Percentiles rank a stretch among this genome's conserved stretches.
Conservation (phyloP, 37 sponge, comb jelly and placozoan genomes). For the Ianthella basta region DNA sequence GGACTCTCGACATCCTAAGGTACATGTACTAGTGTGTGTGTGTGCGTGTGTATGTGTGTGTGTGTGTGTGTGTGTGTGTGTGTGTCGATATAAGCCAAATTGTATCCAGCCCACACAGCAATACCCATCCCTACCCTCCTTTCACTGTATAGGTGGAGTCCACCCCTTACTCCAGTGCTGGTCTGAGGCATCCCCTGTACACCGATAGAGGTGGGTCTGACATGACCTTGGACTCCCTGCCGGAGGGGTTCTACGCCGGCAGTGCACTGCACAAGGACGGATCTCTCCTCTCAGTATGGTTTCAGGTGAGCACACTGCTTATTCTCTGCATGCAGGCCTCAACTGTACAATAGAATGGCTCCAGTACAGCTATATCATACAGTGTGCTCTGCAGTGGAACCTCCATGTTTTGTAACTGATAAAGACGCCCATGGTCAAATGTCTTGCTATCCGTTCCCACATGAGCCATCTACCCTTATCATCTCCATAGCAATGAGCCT, state of each 20-base stretch:
- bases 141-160: not conserved
- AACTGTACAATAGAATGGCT: not conserved
- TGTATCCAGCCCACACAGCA: too few species aligned
- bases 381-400: too few species aligned
- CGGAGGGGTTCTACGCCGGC: constrained; percentile 78
- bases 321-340: too few species aligned
- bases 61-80: constrained; percentile 27
- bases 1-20: not conserved
- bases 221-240: constrained; percentile 21
- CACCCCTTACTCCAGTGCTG: not conserved
- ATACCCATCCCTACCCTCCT: not conserved
- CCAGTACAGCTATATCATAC: too few species aligned
- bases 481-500: too few species aligned
- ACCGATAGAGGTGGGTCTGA: not conserved
- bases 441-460: too few species aligned
- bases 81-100: not conserved
- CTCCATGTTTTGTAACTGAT: too few species aligned
- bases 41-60: constrained; percentile 19
- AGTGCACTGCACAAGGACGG: constrained; percentile 87
- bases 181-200: not conserved
- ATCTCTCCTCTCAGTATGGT: constrained; percentile 63
- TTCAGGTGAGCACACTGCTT: constrained; percentile 58
- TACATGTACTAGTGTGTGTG: not conserved
- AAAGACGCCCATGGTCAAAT: too few species aligned
- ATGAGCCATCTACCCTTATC: too few species aligned